Percentiles rank a stretch among this genome's conserved stretches.
Conservation (phyloP, 2,888 invertebrate species). For the Scaptomyza tumidula region DNA sequence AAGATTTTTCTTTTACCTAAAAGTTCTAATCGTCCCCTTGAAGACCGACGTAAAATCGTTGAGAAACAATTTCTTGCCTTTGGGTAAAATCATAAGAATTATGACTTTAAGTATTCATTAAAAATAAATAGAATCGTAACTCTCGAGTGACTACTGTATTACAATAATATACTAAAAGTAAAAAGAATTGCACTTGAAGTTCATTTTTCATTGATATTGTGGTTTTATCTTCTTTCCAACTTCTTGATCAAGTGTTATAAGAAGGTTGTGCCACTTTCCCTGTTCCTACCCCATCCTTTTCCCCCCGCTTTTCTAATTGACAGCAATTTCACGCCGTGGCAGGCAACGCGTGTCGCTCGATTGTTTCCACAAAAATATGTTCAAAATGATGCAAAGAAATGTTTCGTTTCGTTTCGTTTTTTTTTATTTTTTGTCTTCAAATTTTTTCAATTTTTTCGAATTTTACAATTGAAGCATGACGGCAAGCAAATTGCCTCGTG, state of each 20-base stretch:
- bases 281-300: too few relatives aligned
- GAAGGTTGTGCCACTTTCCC: conserved; percentile 41
- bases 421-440: conserved; percentile 58
- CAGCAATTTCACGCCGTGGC: conserved; percentile 76
- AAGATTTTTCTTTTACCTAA: too few relatives aligned
- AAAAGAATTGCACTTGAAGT: conserved; percentile 38
- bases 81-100: too few relatives aligned
- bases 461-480: conserved; percentile 75
- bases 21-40: too few relatives aligned
- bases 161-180: conserved; percentile 9
- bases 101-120: not conserved
- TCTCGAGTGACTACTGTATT: conserved; percentile 5
- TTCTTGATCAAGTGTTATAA: conserved; percentile 11
- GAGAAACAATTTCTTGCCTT: too few relatives aligned
- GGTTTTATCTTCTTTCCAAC: not conserved
- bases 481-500: conserved; percentile 71
- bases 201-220: not conserved
- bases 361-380: conserved; percentile 80
- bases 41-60: too few relatives aligned
- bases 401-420: conserved; percentile 42
- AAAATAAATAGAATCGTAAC: too few relatives aligned
- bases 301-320: conserved; percentile 52
- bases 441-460: conserved; percentile 73
- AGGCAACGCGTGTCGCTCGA: conserved; percentile 74
- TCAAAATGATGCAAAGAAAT: conserved; percentile 21